A percentile compares a stretch with the other conserved stretches of the same genome.
phyloP scores from a whole-genome alignment of 2,888 invertebrate species.

The Melinaea menophilus region DNA sequence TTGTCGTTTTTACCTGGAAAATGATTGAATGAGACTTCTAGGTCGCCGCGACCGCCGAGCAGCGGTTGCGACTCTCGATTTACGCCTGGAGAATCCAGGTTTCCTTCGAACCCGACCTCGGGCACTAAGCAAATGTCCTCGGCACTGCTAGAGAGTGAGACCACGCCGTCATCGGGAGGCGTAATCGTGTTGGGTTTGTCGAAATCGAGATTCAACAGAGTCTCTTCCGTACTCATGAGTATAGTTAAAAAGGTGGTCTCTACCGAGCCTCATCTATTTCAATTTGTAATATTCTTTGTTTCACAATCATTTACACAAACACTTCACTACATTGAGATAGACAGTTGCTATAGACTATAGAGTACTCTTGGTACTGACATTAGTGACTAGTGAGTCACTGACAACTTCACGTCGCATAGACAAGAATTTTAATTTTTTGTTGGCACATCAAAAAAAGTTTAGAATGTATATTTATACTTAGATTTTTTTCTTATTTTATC shows the following conservation, averaged over 20 bases:
- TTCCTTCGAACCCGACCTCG: constrained; percentile 89
- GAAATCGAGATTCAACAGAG: constrained; percentile 80
- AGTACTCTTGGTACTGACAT: constrained; percentile 31
- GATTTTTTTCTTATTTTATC: no score
- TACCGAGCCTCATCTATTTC: constrained; percentile 76
- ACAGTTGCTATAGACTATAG: constrained; percentile 52
- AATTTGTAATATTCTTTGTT: constrained; percentile 70
- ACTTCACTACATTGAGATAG: constrained; percentile 54
- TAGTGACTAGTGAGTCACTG: constrained; percentile 21
- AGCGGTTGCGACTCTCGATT: constrained; percentile 97
- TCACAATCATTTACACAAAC: constrained; percentile 75
- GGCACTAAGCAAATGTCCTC: constrained; percentile 88
- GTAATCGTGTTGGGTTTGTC: constrained; percentile 72
- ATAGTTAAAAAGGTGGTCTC: constrained; percentile 64
- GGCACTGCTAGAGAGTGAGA: constrained; percentile 77
- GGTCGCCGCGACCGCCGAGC: constrained; percentile 88
- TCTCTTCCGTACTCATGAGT: constrained; percentile 81
- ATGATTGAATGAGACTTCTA: constrained; percentile 87
- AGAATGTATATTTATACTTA: no score
- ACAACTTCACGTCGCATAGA: constrained; percentile 35
- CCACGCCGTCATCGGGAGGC: constrained; percentile 78
- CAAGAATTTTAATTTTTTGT: constrained; percentile 7
- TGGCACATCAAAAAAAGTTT: neutral
- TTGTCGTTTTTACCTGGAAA: constrained; percentile 83
- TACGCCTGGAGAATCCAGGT: constrained; percentile 89